Conservation (phyloP, 2,888 invertebrate species). For the Dione juno region DNA sequence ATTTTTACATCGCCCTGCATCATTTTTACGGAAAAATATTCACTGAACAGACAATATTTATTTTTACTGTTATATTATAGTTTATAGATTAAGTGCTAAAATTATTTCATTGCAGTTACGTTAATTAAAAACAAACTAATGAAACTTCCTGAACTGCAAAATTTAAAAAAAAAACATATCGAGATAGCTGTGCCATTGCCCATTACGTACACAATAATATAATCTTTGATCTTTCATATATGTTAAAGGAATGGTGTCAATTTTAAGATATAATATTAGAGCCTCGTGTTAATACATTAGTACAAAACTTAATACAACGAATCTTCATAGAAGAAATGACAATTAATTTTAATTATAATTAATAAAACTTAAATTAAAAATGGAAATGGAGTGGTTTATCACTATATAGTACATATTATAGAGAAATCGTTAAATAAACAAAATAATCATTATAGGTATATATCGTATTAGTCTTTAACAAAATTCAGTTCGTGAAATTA, state of each 20-base stretch:
- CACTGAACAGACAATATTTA: too few species aligned
- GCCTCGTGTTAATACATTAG: constrained; percentile 64
- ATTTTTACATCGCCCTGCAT: too few species aligned
- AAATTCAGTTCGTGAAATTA: not conserved
- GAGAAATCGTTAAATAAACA: not conserved
- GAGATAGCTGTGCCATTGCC: not conserved
- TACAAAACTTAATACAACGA: constrained; percentile 66
- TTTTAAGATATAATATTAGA: constrained; percentile 30
- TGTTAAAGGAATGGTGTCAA: not conserved
- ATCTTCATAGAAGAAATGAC: constrained; percentile 41
- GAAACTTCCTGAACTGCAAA: too few species aligned
- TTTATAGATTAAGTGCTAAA: too few species aligned
- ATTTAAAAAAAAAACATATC: too few species aligned
- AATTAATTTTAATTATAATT: constrained; percentile 21
- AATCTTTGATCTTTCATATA: not conserved
- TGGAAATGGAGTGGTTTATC: not conserved
- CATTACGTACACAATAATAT: not conserved
- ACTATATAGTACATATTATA: not conserved
- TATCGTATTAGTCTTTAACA: not conserved
- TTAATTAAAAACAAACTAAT: too few species aligned
- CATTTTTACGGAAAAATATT: too few species aligned
- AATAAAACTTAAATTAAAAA: not conserved
- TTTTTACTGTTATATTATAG: too few species aligned
- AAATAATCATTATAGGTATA: not conserved
- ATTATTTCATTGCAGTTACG: too few species aligned